Evolutionary conservation across 2,113 vertebrate species (phyloP).

Genomic region (Ictidomys tridecemlineatus): DNA sequence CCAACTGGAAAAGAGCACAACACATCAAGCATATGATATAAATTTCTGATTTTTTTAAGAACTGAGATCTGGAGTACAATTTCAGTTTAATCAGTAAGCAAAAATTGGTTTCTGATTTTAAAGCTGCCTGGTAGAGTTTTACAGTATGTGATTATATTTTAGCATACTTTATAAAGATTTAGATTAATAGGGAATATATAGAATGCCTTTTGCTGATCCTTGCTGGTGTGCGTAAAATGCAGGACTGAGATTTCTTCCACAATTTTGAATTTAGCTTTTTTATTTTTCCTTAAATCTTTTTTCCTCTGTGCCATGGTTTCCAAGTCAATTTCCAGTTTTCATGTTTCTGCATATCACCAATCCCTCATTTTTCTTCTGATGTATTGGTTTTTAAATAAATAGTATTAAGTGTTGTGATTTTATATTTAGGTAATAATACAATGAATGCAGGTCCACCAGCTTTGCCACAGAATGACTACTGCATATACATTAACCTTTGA

Average conservation of each 20-base stretch:
- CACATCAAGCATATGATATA: background rate
- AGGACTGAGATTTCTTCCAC: constrained; percentile 34
- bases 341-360: background rate
- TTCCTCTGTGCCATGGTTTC: constrained; percentile 21
- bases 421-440: constrained; percentile 34
- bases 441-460: background rate
- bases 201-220: background rate
- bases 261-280: constrained; percentile 51
- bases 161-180: constrained; percentile 44
- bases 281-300: constrained; percentile 66
- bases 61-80: background rate
- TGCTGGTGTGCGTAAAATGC: background rate
- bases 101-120: constrained; percentile 25
- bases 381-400: constrained; percentile 25
- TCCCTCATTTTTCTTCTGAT: background rate
- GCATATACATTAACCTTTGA: background rate
- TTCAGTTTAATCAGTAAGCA: constrained; percentile 26
- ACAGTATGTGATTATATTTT: constrained; percentile 1
- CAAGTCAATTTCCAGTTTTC: background rate
- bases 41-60: background rate
- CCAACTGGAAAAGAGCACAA: background rate
- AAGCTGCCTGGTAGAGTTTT: constrained; percentile 43
- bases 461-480: constrained; percentile 23
- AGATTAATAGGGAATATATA: constrained; percentile 9
- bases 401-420: constrained; percentile 45